Percentiles rank a stretch among this genome's conserved stretches.
Evolutionary conservation across 53 echinoderm and acorn worm species (phyloP).

Genomic region (Crossaster papposus): DNA sequence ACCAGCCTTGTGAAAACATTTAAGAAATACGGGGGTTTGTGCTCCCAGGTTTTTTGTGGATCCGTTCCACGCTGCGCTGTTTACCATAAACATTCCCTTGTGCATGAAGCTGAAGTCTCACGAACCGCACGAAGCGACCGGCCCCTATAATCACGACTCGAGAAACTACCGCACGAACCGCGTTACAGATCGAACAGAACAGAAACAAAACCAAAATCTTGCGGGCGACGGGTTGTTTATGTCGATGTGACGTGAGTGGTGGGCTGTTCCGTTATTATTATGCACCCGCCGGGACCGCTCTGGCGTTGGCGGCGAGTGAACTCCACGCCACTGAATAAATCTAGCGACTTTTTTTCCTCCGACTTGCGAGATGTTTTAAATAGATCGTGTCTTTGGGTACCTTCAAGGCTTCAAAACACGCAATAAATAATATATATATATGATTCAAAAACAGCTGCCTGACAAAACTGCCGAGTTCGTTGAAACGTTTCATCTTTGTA

Average conservation of each 20-base stretch:
- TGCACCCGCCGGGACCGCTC: background rate
- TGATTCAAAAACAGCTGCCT: background rate
- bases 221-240: slow-evolving; percentile 24
- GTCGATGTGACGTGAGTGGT: background rate
- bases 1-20: background rate
- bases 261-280: background rate
- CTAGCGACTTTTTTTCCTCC: background rate
- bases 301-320: background rate
- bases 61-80: slow-evolving; percentile 9
- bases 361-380: background rate
- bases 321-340: background rate
- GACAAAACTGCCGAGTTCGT: background rate
- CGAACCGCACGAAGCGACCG: slow-evolving; percentile 46
- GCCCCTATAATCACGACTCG: slow-evolving; percentile 45
- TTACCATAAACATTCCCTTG: slow-evolving; percentile 29
- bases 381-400: background rate
- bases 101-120: slow-evolving; percentile 59
- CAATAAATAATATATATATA: background rate
- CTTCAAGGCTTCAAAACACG: background rate
- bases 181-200: too few relatives aligned
- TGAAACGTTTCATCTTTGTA: background rate
- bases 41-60: too few relatives aligned
- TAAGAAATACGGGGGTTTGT: background rate
- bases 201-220: background rate
- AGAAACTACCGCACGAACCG: slow-evolving; percentile 31